Conservation (phyloP, 2,797 vertebrate genomes). For the Chelon labrosus region DNA sequence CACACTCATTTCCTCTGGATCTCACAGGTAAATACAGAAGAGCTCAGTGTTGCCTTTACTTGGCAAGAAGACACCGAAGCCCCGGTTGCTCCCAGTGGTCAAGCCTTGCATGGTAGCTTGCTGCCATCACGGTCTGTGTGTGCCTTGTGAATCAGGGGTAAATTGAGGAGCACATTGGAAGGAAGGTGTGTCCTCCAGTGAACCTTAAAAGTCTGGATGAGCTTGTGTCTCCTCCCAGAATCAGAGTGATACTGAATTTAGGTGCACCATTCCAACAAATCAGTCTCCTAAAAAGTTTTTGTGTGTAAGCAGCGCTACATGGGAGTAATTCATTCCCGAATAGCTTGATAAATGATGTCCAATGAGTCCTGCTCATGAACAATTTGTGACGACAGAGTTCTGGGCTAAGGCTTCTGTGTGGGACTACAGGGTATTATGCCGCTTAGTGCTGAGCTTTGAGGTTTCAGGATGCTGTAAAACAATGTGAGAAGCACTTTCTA, state of each 20-base stretch:
- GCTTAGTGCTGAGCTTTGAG: conserved; percentile 81
- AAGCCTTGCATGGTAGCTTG: neutral
- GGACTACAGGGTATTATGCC: conserved; percentile 86
- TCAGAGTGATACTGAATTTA: neutral
- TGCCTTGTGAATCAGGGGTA: neutral
- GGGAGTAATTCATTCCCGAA: conserved; percentile 2
- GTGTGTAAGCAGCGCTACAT: neutral
- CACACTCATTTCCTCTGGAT: conserved; percentile 3
- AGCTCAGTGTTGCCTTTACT: neutral
- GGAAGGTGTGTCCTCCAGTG: neutral
- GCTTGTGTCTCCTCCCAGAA: neutral
- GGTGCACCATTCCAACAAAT: neutral
- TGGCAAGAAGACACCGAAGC: neutral
- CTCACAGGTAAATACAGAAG: neutral
- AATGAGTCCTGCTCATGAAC: conserved; percentile 40
- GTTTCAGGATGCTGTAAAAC: conserved; percentile 82
- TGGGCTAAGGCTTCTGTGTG: conserved; percentile 42
- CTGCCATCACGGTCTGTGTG: neutral
- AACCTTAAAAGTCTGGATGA: neutral
- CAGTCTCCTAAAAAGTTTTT: neutral
- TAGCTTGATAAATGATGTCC: conserved; percentile 32
- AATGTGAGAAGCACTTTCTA: conserved; percentile 83
- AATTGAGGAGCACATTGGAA: neutral
- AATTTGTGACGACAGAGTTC: conserved; percentile 57
- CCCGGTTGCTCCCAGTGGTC: neutral